Conservation (phyloP, 2,888 invertebrate species). For the Drosophila mayaguana region DNA sequence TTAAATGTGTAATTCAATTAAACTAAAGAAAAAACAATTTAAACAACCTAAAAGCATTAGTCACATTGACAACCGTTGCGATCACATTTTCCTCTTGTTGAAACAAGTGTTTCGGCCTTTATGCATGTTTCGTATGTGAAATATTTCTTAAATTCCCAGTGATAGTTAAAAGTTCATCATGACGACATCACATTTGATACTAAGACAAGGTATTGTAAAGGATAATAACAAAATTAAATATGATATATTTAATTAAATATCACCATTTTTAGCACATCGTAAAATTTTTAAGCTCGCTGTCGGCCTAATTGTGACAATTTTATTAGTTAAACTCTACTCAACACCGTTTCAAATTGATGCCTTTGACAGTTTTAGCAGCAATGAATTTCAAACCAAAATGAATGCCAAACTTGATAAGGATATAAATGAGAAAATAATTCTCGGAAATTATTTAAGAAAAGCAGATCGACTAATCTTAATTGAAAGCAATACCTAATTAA, state of each 20-base stretch:
- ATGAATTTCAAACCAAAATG: neutral
- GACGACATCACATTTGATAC: neutral
- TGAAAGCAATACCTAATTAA: too few species aligned
- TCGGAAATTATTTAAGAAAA: neutral
- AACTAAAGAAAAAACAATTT: neutral
- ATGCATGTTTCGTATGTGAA: neutral
- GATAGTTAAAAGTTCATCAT: constrained; percentile 2
- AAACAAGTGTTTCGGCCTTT: constrained; percentile 2
- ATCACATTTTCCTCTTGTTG: neutral
- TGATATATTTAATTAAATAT: neutral
- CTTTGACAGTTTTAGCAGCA: constrained; percentile 26
- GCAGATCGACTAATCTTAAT: too few species aligned
- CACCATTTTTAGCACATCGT: neutral
- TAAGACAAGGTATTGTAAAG: neutral
- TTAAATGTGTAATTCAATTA: neutral
- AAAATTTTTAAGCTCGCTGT: constrained; percentile 8
- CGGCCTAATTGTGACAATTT: constrained; percentile 23
- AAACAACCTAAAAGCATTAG: neutral
- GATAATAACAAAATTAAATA: neutral
- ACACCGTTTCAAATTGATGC: constrained; percentile 21
- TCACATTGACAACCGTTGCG: neutral
- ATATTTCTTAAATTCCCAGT: neutral
- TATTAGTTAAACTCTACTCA: constrained; percentile 24
- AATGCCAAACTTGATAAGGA: neutral
- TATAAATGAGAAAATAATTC: neutral